phyloP scores from a whole-genome alignment of 1,140 invertebrate species.

The Penaeus japonicus region DNA sequence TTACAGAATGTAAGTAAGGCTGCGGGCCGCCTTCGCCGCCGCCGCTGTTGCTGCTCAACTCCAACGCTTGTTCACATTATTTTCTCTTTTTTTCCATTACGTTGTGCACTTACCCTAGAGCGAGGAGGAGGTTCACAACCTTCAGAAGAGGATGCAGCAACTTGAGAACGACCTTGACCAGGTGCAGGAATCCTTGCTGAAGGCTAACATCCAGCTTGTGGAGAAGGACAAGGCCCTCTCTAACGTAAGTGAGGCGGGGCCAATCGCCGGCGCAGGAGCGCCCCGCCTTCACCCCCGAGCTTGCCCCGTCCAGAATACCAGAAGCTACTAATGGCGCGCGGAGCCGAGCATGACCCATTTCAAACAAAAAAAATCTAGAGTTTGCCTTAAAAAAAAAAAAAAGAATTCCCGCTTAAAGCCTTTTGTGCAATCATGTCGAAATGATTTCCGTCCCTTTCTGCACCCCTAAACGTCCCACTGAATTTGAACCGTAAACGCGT shows the following conservation, averaged over 20 bases:
- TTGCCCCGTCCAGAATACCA: neutral
- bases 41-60: slow-evolving; percentile 21
- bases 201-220: slow-evolving; percentile 94
- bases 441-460: too few species aligned
- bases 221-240: slow-evolving; percentile 97
- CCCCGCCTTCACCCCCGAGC: slow-evolving; percentile 15
- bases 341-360: slow-evolving; percentile 17
- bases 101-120: slow-evolving; percentile 37
- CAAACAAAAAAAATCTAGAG: neutral
- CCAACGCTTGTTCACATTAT: slow-evolving; percentile 49
- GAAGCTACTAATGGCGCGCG: slow-evolving; percentile 20
- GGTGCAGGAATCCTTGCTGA: slow-evolving; percentile 92
- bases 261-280: neutral
- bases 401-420: too few species aligned
- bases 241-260: slow-evolving; percentile 70
- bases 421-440: too few species aligned
- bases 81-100: slow-evolving; percentile 47
- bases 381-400: neutral
- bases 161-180: slow-evolving; percentile 98
- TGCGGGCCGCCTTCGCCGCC: neutral
- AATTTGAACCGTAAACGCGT: too few species aligned
- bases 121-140: slow-evolving; percentile 66
- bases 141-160: slow-evolving; percentile 99
- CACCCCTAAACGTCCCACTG: too few species aligned
- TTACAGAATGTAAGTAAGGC: slow-evolving; percentile 88